Evolutionary conservation across 2,113 vertebrate genomes (phyloP).

Genomic region (Erpornis zantholeuca): DNA sequence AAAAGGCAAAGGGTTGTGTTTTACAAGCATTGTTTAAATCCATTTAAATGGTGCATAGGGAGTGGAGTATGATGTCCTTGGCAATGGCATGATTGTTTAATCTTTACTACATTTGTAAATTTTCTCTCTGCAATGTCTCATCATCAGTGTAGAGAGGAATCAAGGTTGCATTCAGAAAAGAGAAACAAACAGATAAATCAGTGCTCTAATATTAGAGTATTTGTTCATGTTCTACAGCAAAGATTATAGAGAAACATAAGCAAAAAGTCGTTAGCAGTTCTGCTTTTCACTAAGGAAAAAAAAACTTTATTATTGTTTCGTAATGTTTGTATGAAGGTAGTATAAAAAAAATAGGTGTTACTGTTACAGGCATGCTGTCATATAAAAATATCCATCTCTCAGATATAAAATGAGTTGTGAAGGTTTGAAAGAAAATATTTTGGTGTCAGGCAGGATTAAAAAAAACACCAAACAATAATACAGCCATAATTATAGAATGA

Average conservation of each 20-base stretch:
- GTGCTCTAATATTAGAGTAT: background rate
- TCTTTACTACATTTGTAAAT: background rate
- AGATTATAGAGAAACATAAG: constrained; percentile 20
- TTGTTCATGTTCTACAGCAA: background rate
- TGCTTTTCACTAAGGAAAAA: background rate
- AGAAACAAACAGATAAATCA: constrained; percentile 29
- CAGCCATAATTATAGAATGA: background rate
- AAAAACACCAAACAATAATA: background rate
- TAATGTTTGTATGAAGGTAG: background rate
- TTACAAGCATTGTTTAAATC: background rate
- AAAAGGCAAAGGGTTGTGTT: background rate
- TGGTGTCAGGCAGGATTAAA: background rate
- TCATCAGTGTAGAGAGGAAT: constrained; percentile 3
- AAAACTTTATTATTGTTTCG: background rate
- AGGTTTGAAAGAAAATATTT: background rate
- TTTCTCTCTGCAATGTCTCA: background rate
- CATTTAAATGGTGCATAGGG: background rate
- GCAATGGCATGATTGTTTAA: background rate
- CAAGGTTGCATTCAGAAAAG: background rate
- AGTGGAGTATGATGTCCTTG: background rate
- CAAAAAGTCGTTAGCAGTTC: constrained; percentile 10
- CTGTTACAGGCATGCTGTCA: background rate
- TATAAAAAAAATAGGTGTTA: background rate
- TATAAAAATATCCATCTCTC: background rate
- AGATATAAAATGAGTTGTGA: background rate